These are phyloP conservation scores for Cyaniris semiargus DNA, from an alignment of 2,888 invertebrate species.

Conservation along the genomic window DNA sequence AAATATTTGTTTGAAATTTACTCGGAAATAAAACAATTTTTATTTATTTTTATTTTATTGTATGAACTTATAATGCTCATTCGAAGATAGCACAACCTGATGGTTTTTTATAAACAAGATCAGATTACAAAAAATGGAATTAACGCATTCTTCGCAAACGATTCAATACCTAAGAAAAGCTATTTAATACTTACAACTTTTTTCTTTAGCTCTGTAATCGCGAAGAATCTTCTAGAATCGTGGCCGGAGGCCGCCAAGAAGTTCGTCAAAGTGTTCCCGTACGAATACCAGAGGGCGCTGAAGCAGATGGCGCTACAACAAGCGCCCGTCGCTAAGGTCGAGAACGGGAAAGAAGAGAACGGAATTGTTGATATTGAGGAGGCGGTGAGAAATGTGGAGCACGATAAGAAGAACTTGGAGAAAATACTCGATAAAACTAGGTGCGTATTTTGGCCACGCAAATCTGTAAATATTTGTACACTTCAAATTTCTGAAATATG, in stretches of 20 bases:
- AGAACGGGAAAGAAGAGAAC: slow-evolving; percentile 58
- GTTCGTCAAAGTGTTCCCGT: slow-evolving; percentile 98
- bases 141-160: no score
- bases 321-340: slow-evolving; percentile 55
- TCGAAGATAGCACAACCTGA: no score
- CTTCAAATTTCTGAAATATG: no score
- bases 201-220: slow-evolving; percentile 90
- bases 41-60: no score
- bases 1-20: no score
- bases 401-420: slow-evolving; percentile 90
- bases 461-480: no score
- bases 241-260: slow-evolving; percentile 89
- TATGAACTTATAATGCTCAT: no score
- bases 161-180: no score
- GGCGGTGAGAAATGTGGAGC: slow-evolving; percentile 86
- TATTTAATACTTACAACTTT: no score
- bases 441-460: slow-evolving; percentile 54
- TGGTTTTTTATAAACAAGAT: no score
- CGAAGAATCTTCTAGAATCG: slow-evolving; percentile 86
- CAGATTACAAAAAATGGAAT: no score
- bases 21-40: no score
- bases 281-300: slow-evolving; percentile 96
- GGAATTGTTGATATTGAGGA: slow-evolving; percentile 92
- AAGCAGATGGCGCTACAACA: slow-evolving; percentile 81
- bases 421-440: slow-evolving; percentile 90